Evolutionary conservation across 1,140 invertebrate species (phyloP).

Genomic region (Kradibia gibbosae): DNA sequence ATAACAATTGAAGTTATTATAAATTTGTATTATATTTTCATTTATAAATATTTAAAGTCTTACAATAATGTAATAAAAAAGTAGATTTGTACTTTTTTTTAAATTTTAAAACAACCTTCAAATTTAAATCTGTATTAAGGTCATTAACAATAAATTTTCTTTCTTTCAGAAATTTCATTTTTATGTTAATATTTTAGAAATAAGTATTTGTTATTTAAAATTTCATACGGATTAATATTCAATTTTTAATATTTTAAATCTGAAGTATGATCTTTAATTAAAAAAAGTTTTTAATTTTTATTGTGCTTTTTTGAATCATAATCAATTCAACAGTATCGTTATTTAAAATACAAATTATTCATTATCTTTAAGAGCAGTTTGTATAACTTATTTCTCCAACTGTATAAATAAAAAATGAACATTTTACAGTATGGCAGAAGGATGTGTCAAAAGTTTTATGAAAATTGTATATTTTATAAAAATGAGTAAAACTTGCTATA

Average conservation of each 20-base stretch:
- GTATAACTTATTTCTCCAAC: neutral
- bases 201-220: neutral
- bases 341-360: neutral
- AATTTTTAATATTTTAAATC: neutral
- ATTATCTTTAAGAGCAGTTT: neutral
- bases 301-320: neutral
- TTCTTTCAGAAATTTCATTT: no score
- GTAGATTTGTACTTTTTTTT: no score
- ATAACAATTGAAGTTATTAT: no score
- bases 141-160: no score
- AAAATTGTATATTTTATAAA: conserved; percentile 10
- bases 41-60: no score
- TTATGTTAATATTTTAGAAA: no score
- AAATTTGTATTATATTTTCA: no score
- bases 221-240: neutral
- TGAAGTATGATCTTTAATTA: neutral
- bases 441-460: neutral
- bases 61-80: no score
- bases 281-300: neutral
- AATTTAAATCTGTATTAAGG: no score
- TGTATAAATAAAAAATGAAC: neutral
- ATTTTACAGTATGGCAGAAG: neutral
- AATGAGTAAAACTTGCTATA: no score
- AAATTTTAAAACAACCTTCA: no score
- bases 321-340: neutral